A percentile compares a stretch with the other conserved stretches of the same genome.
phyloP scores from a whole-genome alignment of 2,797 vertebrate species.

The Nasua narica region DNA sequence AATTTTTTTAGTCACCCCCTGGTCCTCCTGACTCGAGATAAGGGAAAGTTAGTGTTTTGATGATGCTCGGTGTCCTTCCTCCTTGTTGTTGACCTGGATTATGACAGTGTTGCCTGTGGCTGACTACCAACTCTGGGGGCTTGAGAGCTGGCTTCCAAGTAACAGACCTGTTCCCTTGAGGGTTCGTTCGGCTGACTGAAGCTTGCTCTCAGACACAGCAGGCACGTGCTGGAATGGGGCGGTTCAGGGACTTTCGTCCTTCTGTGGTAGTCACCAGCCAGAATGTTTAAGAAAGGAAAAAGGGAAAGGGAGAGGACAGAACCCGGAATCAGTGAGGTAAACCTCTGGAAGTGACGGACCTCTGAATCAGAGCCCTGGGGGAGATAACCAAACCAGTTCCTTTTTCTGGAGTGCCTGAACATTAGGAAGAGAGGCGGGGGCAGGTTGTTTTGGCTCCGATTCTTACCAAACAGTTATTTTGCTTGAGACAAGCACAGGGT shows the following conservation, averaged over 20 bases:
- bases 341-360: not conserved
- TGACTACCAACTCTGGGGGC: not conserved
- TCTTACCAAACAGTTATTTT: not conserved
- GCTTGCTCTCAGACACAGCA: not conserved
- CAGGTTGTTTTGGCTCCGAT: not conserved
- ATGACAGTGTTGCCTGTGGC: not conserved
- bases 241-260: not conserved
- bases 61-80: conserved; percentile 32
- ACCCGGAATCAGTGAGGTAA: not conserved
- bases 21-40: not conserved
- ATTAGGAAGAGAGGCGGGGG: not conserved
- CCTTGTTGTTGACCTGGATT: not conserved
- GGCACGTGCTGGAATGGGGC: not conserved
- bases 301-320: not conserved
- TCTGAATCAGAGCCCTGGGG: not conserved
- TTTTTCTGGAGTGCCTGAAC: not conserved
- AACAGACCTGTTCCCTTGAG: not conserved
- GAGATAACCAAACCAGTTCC: not conserved
- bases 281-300: conserved; percentile 29
- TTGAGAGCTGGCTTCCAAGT: not conserved
- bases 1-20: not conserved
- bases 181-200: not conserved
- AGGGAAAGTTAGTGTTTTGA: not conserved
- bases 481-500: not conserved
- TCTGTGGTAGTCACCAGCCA: not conserved